These are phyloP conservation scores for Chymomyza costata DNA, from an alignment of 1,140 invertebrate genomes.

Conservation along the genomic window DNA sequence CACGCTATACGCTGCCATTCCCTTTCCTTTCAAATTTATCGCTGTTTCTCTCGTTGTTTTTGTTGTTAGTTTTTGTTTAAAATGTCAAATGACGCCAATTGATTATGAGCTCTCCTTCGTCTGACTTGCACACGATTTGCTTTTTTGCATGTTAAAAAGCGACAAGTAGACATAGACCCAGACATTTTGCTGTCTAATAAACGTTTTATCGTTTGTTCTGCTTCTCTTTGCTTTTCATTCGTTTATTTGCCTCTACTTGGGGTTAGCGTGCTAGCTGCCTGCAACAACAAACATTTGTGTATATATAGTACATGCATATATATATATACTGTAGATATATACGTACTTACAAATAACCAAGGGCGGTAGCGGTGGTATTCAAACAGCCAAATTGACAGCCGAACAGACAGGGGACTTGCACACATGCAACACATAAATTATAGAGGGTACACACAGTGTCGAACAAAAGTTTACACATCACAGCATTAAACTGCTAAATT, in stretches of 20 bases:
- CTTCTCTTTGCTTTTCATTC: no score
- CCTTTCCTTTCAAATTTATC: constrained; percentile 3
- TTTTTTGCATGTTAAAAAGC: constrained; percentile 65
- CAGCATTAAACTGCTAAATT: no score
- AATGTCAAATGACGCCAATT: constrained; percentile 73
- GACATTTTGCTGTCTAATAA: constrained; percentile 66
- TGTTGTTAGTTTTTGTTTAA: constrained; percentile 56
- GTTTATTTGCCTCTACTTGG: no score
- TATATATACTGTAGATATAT: constrained; percentile 21
- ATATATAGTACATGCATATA: no score
- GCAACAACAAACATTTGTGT: no score
- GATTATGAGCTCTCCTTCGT: constrained; percentile 55
- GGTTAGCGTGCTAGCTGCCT: no score
- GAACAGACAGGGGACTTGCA: constrained; percentile 24
- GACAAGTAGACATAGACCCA: constrained; percentile 54
- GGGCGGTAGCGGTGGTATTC: constrained; percentile 30
- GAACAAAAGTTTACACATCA: no score
- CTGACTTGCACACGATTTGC: constrained; percentile 41
- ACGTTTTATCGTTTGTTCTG: no score
- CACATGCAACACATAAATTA: constrained; percentile 13
- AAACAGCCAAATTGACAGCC: constrained; percentile 42
- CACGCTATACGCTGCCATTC: constrained; percentile 7
- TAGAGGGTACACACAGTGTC: no score
- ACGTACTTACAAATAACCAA: constrained; percentile 34
- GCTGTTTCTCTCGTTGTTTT: constrained; percentile 5